Evolutionary conservation across 1,140 invertebrate species (phyloP).

Genomic region (Anadara kagoshimensis): DNA sequence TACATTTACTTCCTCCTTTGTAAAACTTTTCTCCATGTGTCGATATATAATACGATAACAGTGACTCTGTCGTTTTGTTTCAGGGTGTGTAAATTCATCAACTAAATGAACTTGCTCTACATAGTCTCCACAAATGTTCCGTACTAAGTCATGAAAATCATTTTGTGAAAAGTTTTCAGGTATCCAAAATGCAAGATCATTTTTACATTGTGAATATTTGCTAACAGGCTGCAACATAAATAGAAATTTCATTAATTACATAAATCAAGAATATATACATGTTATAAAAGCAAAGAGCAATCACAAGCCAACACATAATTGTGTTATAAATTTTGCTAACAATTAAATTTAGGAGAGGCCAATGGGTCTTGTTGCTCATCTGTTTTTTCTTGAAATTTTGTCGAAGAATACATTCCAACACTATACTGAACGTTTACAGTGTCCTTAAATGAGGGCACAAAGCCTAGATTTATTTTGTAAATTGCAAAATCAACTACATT

Average conservation of each 20-base stretch:
- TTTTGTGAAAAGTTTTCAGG: constrained; percentile 84
- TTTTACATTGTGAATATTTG: constrained; percentile 89
- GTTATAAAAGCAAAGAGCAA: too few relatives aligned
- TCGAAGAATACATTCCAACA: too few relatives aligned
- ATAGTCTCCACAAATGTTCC: constrained; percentile 89
- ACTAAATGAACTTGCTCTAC: constrained; percentile 89
- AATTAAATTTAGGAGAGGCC: not conserved
- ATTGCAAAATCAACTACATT: too few relatives aligned
- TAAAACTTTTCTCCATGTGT: constrained; percentile 92
- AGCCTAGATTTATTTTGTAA: too few relatives aligned
- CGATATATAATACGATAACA: constrained; percentile 96
- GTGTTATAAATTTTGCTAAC: not conserved
- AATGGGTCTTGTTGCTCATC: not conserved
- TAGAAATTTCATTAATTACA: not conserved
- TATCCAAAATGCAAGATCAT: constrained; percentile 98
- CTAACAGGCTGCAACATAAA: constrained; percentile 86
- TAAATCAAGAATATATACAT: not conserved
- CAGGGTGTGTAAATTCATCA: constrained; percentile 92
- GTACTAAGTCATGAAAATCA: constrained; percentile 96
- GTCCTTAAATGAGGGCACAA: too few relatives aligned
- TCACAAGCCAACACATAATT: not conserved
- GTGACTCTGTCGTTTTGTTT: constrained; percentile 87
- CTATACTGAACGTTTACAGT: too few relatives aligned
- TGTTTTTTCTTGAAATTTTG: too few relatives aligned
- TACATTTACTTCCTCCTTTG: constrained; percentile 89